Evolutionary conservation across 2,113 vertebrate genomes (phyloP).

Genomic region (Gila orcuttii): DNA sequence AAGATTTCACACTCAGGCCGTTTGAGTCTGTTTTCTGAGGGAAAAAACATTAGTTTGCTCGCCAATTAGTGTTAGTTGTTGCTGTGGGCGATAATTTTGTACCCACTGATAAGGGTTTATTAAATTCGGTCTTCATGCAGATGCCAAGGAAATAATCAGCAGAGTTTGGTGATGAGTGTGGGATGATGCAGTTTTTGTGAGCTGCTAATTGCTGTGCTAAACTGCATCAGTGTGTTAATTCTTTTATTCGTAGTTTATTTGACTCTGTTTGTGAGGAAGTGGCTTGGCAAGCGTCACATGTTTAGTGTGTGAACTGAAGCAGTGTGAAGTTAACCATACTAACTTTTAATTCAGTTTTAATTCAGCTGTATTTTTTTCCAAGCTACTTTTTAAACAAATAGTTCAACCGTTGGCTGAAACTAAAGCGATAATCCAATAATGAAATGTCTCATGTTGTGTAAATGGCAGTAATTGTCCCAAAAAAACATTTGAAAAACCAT

Average conservation of each 20-base stretch:
- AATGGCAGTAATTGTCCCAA: background rate
- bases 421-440: background rate
- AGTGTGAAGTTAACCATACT: background rate
- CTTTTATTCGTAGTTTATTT: background rate
- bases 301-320: background rate
- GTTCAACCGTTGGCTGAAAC: background rate
- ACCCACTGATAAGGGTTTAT: slow-evolving; percentile 6
- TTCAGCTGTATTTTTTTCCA: background rate
- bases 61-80: background rate
- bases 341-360: background rate
- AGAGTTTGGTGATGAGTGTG: background rate
- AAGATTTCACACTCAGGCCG: background rate
- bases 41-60: background rate
- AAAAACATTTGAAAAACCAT: background rate
- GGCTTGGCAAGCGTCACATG: background rate
- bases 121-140: slow-evolving; percentile 5
- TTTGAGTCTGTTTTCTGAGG: background rate
- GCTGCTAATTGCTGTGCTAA: slow-evolving; percentile 2
- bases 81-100: background rate
- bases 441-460: too few relatives aligned
- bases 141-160: background rate
- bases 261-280: background rate
- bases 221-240: background rate
- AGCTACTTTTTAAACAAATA: background rate
- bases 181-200: background rate